Conservation (phyloP, 2,888 invertebrate genomes). For the Drosophila limbata region DNA sequence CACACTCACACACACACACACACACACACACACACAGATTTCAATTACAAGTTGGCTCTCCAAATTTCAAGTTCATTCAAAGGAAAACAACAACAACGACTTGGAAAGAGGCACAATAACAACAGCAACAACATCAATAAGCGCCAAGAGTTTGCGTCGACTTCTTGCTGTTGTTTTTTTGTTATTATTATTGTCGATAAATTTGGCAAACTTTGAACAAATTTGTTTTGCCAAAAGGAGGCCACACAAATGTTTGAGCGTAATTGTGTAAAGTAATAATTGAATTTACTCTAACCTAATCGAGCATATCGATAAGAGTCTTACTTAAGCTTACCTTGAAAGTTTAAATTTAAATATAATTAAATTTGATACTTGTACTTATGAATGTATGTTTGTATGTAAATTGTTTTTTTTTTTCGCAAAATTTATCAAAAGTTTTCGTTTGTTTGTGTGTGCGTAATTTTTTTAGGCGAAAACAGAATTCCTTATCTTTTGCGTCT, state of each 20-base stretch:
- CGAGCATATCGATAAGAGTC: neutral
- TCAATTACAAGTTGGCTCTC: conserved; percentile 67
- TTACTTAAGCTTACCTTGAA: neutral
- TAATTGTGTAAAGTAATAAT: conserved; percentile 33
- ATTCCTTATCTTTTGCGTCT: conserved; percentile 4
- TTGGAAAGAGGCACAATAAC: conserved; percentile 8
- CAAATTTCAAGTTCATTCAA: conserved; percentile 78
- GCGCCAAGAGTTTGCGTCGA: conserved; percentile 1
- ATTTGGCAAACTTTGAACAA: conserved; percentile 29
- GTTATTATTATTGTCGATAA: conserved; percentile 24
- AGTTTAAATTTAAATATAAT: neutral
- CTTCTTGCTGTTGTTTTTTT: conserved; percentile 7
- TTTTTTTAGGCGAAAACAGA: neutral
- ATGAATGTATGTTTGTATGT: no score
- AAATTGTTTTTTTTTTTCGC: neutral
- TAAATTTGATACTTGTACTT: no score
- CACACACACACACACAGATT: conserved; percentile 48
- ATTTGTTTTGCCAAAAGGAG: conserved; percentile 27
- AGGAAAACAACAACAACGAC: conserved; percentile 37
- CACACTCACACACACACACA: conserved; percentile 22
- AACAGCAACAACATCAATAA: conserved; percentile 16
- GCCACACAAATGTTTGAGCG: conserved; percentile 41
- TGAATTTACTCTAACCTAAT: neutral
- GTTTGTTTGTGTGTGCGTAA: neutral
- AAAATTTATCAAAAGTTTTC: conserved; percentile 21